These are phyloP conservation scores for Cryptotis parvus DNA, from an alignment of 2,113 vertebrate genomes.

Conservation along the genomic window DNA sequence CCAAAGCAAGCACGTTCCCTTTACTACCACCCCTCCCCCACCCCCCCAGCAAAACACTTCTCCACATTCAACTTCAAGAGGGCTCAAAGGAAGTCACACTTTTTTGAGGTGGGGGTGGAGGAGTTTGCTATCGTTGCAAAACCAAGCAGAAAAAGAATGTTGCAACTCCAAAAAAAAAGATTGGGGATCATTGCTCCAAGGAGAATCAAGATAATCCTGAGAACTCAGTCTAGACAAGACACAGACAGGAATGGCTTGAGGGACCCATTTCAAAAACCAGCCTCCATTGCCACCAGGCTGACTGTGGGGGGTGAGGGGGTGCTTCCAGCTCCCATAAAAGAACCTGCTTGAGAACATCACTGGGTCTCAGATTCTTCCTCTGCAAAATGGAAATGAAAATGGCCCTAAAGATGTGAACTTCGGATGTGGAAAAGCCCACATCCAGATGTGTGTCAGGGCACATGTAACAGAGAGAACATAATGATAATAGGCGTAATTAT, in stretches of 20 bases:
- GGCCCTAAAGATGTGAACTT: neutral
- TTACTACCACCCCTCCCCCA: too few species aligned
- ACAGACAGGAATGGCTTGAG: neutral
- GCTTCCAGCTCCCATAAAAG: too few species aligned
- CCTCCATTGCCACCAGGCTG: neutral
- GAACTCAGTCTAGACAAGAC: constrained; percentile 49
- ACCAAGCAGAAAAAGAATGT: constrained; percentile 53
- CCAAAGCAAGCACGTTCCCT: neutral
- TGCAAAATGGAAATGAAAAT: constrained; percentile 36
- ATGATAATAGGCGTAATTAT: neutral
- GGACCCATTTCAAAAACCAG: neutral
- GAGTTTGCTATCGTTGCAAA: constrained; percentile 58
- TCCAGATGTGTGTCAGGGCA: neutral
- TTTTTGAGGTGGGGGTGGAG: neutral
- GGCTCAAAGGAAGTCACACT: constrained; percentile 23
- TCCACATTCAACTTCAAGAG: neutral
- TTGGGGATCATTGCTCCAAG: constrained; percentile 15
- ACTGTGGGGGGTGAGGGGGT: too few species aligned
- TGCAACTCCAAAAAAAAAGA: constrained; percentile 51
- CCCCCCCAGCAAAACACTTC: neutral
- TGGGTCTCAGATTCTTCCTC: neutral
- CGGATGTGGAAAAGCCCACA: neutral
- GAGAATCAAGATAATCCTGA: constrained; percentile 42
- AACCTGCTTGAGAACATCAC: too few species aligned
- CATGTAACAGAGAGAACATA: neutral